Conservation (phyloP, 2,113 vertebrate species). For the Microtus oregoni region DNA sequence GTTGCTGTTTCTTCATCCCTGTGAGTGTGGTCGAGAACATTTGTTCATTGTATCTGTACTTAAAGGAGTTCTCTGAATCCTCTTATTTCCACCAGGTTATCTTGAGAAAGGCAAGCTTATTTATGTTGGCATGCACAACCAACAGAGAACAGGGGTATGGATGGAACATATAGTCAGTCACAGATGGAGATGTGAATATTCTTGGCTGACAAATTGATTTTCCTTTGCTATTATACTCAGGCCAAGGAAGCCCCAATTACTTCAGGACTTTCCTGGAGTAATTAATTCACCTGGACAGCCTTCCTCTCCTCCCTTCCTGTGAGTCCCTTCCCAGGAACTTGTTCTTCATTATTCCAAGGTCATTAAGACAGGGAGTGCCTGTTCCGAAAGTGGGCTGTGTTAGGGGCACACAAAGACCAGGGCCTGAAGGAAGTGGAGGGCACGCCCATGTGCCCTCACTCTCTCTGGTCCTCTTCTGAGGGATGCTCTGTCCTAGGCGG, state of each 20-base stretch:
- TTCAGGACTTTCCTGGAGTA: conserved; percentile 63
- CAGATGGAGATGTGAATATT: not conserved
- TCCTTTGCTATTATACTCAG: conserved; percentile 54
- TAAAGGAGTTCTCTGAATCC: not conserved
- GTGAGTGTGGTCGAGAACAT: not conserved
- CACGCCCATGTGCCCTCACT: rapidly evolving
- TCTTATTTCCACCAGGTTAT: not conserved
- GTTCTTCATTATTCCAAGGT: conserved; percentile 37
- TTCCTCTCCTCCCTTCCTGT: conserved; percentile 74
- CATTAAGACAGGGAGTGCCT: not conserved
- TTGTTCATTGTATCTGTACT: not conserved
- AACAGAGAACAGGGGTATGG: conserved; percentile 21
- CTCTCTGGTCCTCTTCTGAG: not conserved
- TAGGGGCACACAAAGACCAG: not conserved
- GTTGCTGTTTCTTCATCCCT: not conserved
- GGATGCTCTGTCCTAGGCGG: not conserved
- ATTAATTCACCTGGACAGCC: conserved; percentile 69
- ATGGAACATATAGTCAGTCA: not conserved
- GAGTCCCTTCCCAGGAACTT: not conserved
- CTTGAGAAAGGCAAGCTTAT: conserved; percentile 3
- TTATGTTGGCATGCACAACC: conserved; percentile 28
- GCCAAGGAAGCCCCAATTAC: conserved; percentile 67
- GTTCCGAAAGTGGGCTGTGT: not conserved
- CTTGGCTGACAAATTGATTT: conserved; percentile 69
- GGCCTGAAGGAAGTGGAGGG: not conserved